Conservation (phyloP, 2,888 invertebrate genomes). For the Eupithecia vulgata region DNA sequence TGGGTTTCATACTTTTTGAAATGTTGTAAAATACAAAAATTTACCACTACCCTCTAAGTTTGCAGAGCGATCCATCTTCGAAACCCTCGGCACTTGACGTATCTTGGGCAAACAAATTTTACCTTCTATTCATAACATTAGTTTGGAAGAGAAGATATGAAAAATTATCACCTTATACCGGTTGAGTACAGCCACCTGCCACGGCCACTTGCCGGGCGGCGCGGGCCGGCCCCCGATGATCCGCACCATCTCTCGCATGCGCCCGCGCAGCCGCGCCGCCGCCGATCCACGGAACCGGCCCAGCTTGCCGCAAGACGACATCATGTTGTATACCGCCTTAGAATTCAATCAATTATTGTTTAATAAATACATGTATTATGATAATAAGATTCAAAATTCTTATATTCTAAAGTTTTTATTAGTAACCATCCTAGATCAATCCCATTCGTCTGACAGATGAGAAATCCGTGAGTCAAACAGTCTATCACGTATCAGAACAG, state of each 20-base stretch:
- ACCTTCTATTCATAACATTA: too few species aligned
- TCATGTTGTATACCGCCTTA: constrained; percentile 27
- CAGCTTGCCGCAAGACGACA: constrained; percentile 65
- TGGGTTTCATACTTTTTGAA: too few species aligned
- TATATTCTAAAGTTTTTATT: background rate
- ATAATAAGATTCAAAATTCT: too few species aligned
- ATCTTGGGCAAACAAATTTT: too few species aligned
- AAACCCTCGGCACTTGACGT: too few species aligned
- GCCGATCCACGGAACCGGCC: constrained; percentile 66
- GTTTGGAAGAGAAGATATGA: background rate
- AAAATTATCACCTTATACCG: constrained; percentile 87
- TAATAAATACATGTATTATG: too few species aligned
- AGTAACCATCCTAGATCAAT: background rate
- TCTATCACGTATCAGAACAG: background rate
- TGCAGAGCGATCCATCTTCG: too few species aligned
- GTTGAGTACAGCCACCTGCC: constrained; percentile 96
- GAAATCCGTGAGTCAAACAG: background rate
- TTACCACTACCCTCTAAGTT: too few species aligned
- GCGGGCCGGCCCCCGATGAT: constrained; percentile 95
- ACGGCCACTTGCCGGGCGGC: constrained; percentile 94
- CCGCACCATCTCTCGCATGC: constrained; percentile 86
- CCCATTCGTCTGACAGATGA: background rate
- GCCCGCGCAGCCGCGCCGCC: constrained; percentile 59
- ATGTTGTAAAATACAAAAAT: too few species aligned
- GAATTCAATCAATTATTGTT: constrained; percentile 8